Base-by-base conservation (phyloP, 2,888 invertebrate genomes). In the Graphium colonna region DNA sequence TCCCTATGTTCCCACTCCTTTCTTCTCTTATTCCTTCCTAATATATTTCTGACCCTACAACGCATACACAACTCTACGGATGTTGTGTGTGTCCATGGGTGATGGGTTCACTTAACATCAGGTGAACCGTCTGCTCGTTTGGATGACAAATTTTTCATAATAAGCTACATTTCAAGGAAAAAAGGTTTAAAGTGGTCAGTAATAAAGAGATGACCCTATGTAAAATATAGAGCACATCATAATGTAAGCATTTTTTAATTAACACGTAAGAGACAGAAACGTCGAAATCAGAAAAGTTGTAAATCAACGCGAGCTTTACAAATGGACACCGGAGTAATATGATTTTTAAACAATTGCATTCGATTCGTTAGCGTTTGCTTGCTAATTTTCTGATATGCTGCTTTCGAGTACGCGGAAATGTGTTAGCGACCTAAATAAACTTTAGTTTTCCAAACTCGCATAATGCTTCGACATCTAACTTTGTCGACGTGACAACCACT, bases 311-410 rank as follows among this genome's bases (percentile, higher is more conserved):
- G 42, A 49, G 36, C 38, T 36, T 43, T 21, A 21, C 10, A 33
- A 42, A 33, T 33, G 42, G 12, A 40, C 38, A 36, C 38, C 36
- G 36, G 16, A 42, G 21, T 28, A 26, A 50, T 21, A 46, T 46
- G 42, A 51, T 57, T 50, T 54, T 49, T 42, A 49, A 31, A 16
- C 40, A 41, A 40, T 50, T 56, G 53, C 54, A 56, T 56, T 51
- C 60, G 50, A 51, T 53, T 60, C 52, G 47, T 62, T 63, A 62
- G 60, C 60, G 48, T 26, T 52, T 31, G 16, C 16, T 43, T 54
- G 52, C 56, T 62, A 62, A 62, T 55, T 36, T 36, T 12, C 12
- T 9, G 21, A 10, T 33, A n/a, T 33, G 33, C 8, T 9, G n/a
- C 33, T 36, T 36, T 12, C 36, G 36, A 9, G 10, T 10, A 33